Conservation (phyloP, 2,113 vertebrate genomes). For the Riparia riparia region DNA sequence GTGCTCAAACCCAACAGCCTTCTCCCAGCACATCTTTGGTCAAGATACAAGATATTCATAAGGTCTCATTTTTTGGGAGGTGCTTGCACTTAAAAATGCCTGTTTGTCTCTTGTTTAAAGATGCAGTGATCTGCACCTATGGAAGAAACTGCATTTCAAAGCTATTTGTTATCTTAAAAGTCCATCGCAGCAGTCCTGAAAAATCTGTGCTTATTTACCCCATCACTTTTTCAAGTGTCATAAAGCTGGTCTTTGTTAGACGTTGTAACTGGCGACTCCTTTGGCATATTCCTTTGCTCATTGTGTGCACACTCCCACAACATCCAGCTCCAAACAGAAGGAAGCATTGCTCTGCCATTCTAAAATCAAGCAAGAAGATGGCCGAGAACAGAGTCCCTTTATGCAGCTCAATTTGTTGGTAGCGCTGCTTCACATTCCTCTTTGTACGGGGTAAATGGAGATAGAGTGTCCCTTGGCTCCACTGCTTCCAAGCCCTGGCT, state of each 20-base stretch:
- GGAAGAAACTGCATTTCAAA: not conserved
- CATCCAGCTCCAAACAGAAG: constrained; percentile 17
- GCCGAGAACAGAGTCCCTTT: constrained; percentile 24
- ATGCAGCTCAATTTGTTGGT: not conserved
- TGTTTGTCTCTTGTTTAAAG: not conserved
- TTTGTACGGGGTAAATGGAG: not conserved
- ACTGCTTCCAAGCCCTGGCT: not conserved
- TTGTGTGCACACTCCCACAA: not conserved
- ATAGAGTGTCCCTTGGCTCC: not conserved
- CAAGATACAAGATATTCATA: not conserved
- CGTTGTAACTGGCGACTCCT: not conserved
- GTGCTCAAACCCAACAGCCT: not conserved
- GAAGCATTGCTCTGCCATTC: not conserved
- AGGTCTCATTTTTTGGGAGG: not conserved
- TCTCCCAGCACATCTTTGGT: not conserved
- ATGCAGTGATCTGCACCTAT: not conserved
- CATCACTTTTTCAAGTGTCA: not conserved
- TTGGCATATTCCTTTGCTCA: not conserved
- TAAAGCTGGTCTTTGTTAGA: constrained; percentile 42
- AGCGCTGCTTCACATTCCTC: constrained; percentile 1
- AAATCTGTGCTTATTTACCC: not conserved
- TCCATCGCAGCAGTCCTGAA: not conserved
- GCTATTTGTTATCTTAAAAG: not conserved
- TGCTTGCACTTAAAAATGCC: not conserved
- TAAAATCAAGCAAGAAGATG: not conserved